Base-by-base conservation (phyloP, 2,888 invertebrate species). In the Callyntrura sp. region DNA sequence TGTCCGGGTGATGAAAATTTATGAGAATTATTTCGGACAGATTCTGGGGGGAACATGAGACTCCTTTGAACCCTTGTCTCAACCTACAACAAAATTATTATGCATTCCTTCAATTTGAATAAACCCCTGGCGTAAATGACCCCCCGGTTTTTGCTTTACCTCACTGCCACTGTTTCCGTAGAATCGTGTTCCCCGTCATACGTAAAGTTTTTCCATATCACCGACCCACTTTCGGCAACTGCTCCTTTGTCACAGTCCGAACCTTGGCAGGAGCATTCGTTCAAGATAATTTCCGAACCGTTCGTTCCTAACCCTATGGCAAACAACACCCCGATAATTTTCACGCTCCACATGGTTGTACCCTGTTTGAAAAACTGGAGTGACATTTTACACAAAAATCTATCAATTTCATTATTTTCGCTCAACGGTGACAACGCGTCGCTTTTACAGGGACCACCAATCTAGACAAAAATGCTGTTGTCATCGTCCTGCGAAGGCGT, bases 91-190 rank as follows among this genome's bases (percentile, higher is more conserved):
- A 51, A 60, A 60, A n/a, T n/a, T n/a, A n/a, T n/a, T n/a, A n/a
- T n/a, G n/a, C n/a, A n/a, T n/a, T n/a, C n/a, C n/a, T n/a, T n/a
- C n/a, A n/a, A n/a, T n/a, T n/a, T n/a, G n/a, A n/a, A 14, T 51
- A 51, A 51, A 51, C 51, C 51, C 2, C n/a, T 55, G 8, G 65
- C n/a, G n/a, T n/a, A n/a, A n/a, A n/a, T n/a, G n/a, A n/a, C n/a
- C n/a, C n/a, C n/a, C n/a, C n/a, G n/a, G n/a, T 60, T 17, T n/a
- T 68, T 14, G 35, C 51, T 25, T 82, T 84, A 88, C 88, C 88
- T 84, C 1, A 88, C 60, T n/a, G 8, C 60, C 2, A n/a, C 62
- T 11, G 28, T 57, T 55, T 70, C 43, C 0, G 70, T 70, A n/a
- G 5, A 28, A 48, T 62, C 51, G 1, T 43, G 20, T 5, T 9